A percentile compares a stretch with the other conserved stretches of the same genome.
These are phyloP conservation scores for Dermatemys mawii DNA, from an alignment of 2,113 vertebrate species.

Conservation along the genomic window DNA sequence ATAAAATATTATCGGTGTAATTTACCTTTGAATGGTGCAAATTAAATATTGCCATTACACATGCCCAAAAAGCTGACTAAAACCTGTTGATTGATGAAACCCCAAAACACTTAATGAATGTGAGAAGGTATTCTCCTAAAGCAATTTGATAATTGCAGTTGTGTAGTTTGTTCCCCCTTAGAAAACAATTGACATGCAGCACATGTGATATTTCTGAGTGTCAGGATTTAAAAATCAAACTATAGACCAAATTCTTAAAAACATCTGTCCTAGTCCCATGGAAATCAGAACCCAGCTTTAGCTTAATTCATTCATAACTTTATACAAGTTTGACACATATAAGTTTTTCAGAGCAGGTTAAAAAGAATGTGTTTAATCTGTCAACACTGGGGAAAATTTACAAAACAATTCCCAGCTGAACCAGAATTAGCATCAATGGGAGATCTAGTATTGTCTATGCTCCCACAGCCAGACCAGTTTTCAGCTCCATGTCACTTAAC, in stretches of 20 bases:
- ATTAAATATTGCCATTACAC: conserved; percentile 48
- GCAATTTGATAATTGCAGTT: neutral
- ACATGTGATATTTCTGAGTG: neutral
- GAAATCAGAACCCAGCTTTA: neutral
- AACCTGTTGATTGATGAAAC: conserved; percentile 14
- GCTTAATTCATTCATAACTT: neutral
- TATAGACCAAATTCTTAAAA: neutral
- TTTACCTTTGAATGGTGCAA: conserved; percentile 41
- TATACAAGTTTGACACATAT: neutral
- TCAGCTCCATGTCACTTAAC: neutral
- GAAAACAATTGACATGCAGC: neutral
- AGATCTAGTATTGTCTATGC: neutral
- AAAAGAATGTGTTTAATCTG: neutral
- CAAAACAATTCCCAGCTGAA: neutral
- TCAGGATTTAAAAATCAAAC: neutral
- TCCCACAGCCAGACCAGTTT: neutral
- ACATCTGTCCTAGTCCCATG: neutral
- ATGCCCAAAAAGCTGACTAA: neutral
- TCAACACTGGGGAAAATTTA: neutral
- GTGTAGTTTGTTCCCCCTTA: neutral
- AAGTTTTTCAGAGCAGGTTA: neutral
- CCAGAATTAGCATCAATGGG: neutral
- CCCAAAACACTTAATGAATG: conserved; percentile 7
- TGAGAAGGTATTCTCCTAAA: neutral
- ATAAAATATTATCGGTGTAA: conserved; percentile 20